Conservation (phyloP, 2,797 vertebrate genomes). For the Hyperoplus lanceolatus region DNA sequence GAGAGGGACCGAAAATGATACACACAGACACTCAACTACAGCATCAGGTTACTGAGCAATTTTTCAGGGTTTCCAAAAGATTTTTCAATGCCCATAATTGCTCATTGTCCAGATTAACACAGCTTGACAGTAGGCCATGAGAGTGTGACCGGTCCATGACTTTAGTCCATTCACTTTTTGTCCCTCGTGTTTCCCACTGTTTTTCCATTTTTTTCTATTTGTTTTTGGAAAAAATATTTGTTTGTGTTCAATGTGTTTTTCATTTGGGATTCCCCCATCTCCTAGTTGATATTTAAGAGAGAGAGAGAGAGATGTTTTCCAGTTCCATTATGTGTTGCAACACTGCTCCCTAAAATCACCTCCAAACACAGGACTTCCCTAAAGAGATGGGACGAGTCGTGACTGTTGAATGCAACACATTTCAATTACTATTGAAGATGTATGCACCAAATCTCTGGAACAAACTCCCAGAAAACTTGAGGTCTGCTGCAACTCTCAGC, state of each 20-base stretch:
- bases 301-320: too few species aligned
- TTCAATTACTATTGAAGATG: too few species aligned
- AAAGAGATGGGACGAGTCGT: not conserved
- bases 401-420: too few species aligned
- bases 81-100: constrained; percentile 79
- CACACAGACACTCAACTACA: constrained; percentile 45
- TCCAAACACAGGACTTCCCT: not conserved
- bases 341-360: not conserved
- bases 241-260: not conserved
- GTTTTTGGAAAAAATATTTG: not conserved
- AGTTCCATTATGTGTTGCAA: not conserved
- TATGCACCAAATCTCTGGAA: too few species aligned
- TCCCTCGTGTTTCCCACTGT: not conserved
- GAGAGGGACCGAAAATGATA: constrained; percentile 55
- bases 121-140: not conserved
- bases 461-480: too few species aligned
- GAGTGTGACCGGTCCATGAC: too few species aligned
- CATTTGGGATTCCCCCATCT: not conserved
- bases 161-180: too few species aligned
- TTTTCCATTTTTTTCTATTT: not conserved
- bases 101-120: constrained; percentile 70
- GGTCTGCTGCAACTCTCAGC: too few species aligned
- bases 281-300: not conserved
- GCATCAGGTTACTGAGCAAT: constrained; percentile 75
- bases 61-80: constrained; percentile 65